A percentile compares a stretch with the other conserved stretches of the same genome.
These are phyloP conservation scores for Nomada ruficornis DNA, from an alignment of 2,888 invertebrate genomes.

Conservation along the genomic window DNA sequence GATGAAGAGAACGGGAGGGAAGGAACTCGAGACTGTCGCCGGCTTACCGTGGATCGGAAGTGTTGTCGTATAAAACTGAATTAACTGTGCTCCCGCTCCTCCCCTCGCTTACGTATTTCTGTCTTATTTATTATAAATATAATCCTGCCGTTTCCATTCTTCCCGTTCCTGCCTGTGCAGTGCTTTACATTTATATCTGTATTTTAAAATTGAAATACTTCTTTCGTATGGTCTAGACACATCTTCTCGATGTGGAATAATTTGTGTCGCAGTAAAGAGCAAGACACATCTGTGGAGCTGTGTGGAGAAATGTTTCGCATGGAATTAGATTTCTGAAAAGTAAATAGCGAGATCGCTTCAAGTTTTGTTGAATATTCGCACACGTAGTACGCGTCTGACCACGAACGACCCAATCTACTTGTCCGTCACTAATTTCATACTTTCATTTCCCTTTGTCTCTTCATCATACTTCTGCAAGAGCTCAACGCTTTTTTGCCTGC, in stretches of 20 bases:
- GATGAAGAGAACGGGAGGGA: conserved; percentile 53
- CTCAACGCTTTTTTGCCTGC: no score
- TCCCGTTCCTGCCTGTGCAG: background rate
- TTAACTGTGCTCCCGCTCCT: conserved; percentile 46
- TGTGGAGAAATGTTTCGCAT: background rate
- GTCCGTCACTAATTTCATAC: no score
- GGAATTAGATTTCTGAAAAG: no score
- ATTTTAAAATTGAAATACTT: conserved; percentile 14
- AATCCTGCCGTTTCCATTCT: conserved; percentile 22
- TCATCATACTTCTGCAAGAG: no score
- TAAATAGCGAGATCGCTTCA: no score
- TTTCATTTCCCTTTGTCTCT: no score
- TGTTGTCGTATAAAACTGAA: conserved; percentile 61
- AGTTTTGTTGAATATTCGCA: no score
- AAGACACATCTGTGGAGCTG: background rate
- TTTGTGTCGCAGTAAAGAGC: background rate
- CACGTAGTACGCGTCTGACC: no score
- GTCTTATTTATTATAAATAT: conserved; percentile 58
- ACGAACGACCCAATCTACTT: no score
- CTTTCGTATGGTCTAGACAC: conserved; percentile 5
- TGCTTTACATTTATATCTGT: conserved; percentile 37
- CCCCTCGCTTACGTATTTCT: conserved; percentile 15
- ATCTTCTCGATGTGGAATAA: background rate
- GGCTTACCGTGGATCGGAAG: conserved; percentile 59
- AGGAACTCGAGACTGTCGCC: conserved; percentile 45